phyloP scores from a whole-genome alignment of 1,140 invertebrate genomes.

The Leptinotarsa undecemlineata region DNA sequence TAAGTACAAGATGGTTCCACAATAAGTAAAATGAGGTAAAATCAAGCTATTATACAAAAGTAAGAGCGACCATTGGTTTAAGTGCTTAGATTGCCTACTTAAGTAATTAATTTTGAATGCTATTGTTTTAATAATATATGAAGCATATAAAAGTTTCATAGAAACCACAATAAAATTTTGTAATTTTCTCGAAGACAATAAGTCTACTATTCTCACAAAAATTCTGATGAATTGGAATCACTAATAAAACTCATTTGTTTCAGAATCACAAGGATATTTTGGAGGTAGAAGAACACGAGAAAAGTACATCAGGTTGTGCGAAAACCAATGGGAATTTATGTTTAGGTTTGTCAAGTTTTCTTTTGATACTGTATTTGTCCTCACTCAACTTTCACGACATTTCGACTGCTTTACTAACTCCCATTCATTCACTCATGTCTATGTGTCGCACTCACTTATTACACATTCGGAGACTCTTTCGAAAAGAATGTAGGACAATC shows the following conservation, averaged over 20 bases:
- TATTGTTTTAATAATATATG: too few species aligned
- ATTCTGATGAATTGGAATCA: too few species aligned
- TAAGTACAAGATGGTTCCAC: too few species aligned
- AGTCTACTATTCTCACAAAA: too few species aligned
- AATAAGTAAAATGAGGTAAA: too few species aligned
- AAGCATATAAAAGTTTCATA: too few species aligned
- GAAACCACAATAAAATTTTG: too few species aligned
- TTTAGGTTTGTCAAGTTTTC: slow-evolving; percentile 55
- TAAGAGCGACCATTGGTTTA: too few species aligned
- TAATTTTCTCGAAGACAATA: too few species aligned
- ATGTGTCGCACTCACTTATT: slow-evolving; percentile 1
- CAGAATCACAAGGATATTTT: slow-evolving; percentile 50
- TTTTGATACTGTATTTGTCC: slow-evolving; percentile 47
- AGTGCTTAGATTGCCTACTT: too few species aligned
- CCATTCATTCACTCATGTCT: slow-evolving; percentile 29
- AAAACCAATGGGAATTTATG: slow-evolving; percentile 50
- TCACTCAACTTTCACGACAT: slow-evolving; percentile 41
- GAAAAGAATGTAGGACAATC: slow-evolving; percentile 14
- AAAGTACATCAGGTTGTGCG: slow-evolving; percentile 48
- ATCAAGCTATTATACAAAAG: too few species aligned
- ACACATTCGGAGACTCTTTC: not conserved
- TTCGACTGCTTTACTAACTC: slow-evolving; percentile 45
- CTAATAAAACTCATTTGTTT: slow-evolving; percentile 29
- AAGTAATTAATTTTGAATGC: too few species aligned
- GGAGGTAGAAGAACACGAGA: slow-evolving; percentile 47